Evolutionary conservation across 2,888 invertebrate species (phyloP), one percentile per base, ranked within the genome.

Genomic region (Dasysyrphus albostriatus): DNA sequence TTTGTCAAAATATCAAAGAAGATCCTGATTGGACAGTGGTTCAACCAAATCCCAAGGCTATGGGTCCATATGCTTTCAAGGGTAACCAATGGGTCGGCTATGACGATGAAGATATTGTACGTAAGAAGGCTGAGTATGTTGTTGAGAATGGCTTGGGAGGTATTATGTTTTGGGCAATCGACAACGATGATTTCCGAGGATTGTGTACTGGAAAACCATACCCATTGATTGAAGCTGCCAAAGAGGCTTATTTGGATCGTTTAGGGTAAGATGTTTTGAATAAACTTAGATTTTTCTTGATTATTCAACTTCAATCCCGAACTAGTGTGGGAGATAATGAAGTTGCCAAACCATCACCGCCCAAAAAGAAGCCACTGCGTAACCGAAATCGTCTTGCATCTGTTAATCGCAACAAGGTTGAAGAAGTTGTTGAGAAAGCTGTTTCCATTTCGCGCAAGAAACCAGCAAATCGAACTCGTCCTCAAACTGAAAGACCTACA

Each of bases 181-280:
- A 98, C 93, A 98, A 98, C 91, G 98, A 98, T 88, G 98, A 98
- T 91, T 98, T 98, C 94, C 95, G 98, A 61, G 98, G 98, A n/a
- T 95, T 94, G 44, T 98, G 98, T 91, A 96, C 96, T 88, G 96
- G 95, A 34, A 96, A 96, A 91, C 96, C 97, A 0, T 98, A 98
- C 93, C 98, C 98, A 0, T 93, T 98, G 63, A 98, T 98, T 88
- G 98, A 98, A 91, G 97, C 98, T 0, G 98, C 96, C 39, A 98
- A 98, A 91, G 97, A 97, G 91, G 95, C 97, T 0, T 94, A 97
- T 89, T 92, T 96, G 47, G 93, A 94, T 58, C 95, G 94, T 59
- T 93, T 94, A 79, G 95, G 95, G 96, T 96, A 92, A 93, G 93
- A 61, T 49, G 29, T 0, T 14, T 7, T 32, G 3, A 34, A 5